Conservation (phyloP, 2,888 invertebrate genomes). For the Argyresthia albistria region DNA sequence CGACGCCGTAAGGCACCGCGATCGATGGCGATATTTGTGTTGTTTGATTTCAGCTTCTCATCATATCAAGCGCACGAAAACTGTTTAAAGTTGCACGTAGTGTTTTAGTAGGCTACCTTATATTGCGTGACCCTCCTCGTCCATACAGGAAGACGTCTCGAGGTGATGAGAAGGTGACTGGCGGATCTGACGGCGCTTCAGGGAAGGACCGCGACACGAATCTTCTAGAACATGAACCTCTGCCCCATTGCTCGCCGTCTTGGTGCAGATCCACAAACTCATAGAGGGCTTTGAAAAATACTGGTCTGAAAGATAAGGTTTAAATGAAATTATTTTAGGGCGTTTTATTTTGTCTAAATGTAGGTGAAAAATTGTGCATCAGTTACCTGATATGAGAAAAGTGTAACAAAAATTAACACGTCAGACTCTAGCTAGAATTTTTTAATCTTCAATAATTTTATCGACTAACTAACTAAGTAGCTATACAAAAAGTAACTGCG, state of each 20-base stretch:
- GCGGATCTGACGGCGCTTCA: slow-evolving; percentile 73
- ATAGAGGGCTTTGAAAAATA: slow-evolving; percentile 88
- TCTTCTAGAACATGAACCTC: slow-evolving; percentile 81
- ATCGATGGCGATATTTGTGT: no score
- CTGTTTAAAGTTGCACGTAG: no score
- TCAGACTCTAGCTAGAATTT: no score
- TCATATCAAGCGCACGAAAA: no score
- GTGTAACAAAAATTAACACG: no score
- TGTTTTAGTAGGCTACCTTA: slow-evolving; percentile 68
- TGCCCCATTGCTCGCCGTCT: slow-evolving; percentile 85
- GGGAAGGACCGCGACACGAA: slow-evolving; percentile 78
- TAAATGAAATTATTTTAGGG: no score
- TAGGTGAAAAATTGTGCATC: background rate
- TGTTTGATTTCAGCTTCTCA: no score
- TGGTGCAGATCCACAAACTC: slow-evolving; percentile 92
- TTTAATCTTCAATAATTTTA: no score
- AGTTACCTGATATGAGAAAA: no score
- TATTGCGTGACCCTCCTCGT: slow-evolving; percentile 85
- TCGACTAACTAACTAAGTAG: no score
- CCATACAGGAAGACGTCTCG: slow-evolving; percentile 90
- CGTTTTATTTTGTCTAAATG: background rate
- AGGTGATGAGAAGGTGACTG: slow-evolving; percentile 85
- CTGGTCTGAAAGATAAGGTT: slow-evolving; percentile 71
- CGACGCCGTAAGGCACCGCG: no score
- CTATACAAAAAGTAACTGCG: no score